phyloP scores from a whole-genome alignment of 2,113 vertebrate species.

The Spea multiplicata region DNA sequence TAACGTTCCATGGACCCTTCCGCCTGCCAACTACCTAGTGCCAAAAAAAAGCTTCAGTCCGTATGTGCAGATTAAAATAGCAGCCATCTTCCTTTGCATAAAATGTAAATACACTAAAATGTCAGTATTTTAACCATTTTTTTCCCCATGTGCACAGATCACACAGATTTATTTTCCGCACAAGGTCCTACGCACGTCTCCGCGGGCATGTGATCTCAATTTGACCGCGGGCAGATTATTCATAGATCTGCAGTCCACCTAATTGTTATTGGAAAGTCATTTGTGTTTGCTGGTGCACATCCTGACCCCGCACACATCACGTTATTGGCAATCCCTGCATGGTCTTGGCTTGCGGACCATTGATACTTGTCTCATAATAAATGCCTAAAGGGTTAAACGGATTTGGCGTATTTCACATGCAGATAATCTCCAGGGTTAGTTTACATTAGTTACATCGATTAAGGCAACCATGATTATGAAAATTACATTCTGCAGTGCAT shows the following conservation, averaged over 20 bases:
- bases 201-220: constrained; percentile 5
- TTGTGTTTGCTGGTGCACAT: constrained; percentile 35
- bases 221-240: constrained; percentile 1
- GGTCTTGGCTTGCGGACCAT: background rate
- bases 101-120: too few species aligned
- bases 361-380: background rate
- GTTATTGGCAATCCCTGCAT: background rate
- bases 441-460: background rate
- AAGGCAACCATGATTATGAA: constrained; percentile 10
- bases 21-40: too few species aligned
- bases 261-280: constrained; percentile 42
- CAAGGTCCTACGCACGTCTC: background rate
- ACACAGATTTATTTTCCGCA: too few species aligned
- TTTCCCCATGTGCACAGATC: too few species aligned
- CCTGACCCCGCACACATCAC: constrained; percentile 21
- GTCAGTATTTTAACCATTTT: too few species aligned
- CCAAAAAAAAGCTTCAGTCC: too few species aligned
- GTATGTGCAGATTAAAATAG: too few species aligned
- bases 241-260: constrained; percentile 20
- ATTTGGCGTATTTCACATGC: background rate
- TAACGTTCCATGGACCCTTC: too few species aligned
- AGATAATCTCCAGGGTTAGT: constrained; percentile 5
- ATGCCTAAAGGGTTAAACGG: background rate
- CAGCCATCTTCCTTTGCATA: too few species aligned
- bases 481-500: background rate